Conservation (phyloP, 2,888 invertebrate species). For the Trachelus stipa region DNA sequence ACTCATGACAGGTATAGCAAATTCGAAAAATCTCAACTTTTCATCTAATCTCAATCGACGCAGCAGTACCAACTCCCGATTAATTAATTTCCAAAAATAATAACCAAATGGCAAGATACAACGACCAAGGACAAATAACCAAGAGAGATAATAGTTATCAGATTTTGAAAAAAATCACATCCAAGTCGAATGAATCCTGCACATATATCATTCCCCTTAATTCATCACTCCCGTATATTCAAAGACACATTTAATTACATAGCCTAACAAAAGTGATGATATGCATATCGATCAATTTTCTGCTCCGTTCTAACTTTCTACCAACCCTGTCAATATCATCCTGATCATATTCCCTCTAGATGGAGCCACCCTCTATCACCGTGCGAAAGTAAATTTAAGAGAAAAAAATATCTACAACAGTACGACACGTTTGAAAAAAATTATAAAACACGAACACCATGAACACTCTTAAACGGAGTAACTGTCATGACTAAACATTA, state of each 20-base stretch:
- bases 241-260: conserved; percentile 16
- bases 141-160: too few relatives aligned
- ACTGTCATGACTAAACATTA: background rate
- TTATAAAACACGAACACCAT: background rate
- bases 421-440: background rate
- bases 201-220: conserved; percentile 7
- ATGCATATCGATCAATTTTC: conserved; percentile 13
- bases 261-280: conserved; percentile 41
- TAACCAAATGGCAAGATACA: background rate
- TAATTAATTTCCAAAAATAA: background rate
- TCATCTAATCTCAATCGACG: background rate
- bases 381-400: background rate
- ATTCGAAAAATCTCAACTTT: background rate
- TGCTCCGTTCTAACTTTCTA: background rate
- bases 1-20: background rate
- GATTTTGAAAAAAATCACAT: background rate
- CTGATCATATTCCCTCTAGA: background rate
- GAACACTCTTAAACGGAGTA: background rate
- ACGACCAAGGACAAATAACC: background rate
- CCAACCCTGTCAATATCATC: background rate
- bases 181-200: background rate
- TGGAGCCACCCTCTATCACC: background rate
- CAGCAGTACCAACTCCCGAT: background rate
- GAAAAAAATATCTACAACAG: background rate
- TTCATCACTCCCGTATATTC: conserved; percentile 13